Percentiles rank a stretch among this genome's conserved stretches.
Evolutionary conservation across 2,797 vertebrate species (phyloP).

Genomic region (Muscicapa striata): DNA sequence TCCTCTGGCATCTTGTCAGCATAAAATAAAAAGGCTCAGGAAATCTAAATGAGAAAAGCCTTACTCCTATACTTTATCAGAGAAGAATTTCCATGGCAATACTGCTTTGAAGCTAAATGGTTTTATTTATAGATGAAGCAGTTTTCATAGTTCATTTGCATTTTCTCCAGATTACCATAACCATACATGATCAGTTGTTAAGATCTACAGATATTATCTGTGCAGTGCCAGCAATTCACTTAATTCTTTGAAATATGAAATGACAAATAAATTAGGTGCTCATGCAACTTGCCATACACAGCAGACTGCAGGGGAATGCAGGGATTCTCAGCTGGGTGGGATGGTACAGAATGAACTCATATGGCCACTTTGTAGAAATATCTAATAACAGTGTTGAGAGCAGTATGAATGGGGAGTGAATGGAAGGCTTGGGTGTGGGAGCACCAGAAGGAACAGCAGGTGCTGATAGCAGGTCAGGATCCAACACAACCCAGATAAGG

Average conservation of each 20-base stretch:
- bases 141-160: slow-evolving; percentile 54
- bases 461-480: background rate
- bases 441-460: background rate
- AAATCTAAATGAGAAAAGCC: slow-evolving; percentile 56
- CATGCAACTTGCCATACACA: background rate
- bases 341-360: background rate
- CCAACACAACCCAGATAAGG: background rate
- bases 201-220: slow-evolving; percentile 52
- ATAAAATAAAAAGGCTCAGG: slow-evolving; percentile 52
- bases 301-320: background rate
- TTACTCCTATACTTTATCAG: slow-evolving; percentile 35
- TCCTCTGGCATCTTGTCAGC: slow-evolving; percentile 43
- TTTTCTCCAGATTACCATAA: slow-evolving; percentile 62
- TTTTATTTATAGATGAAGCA: slow-evolving; percentile 54
- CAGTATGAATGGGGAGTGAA: fast-evolving
- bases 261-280: slow-evolving; percentile 25
- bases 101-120: slow-evolving; percentile 56
- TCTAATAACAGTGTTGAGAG: background rate
- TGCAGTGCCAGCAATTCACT: slow-evolving; percentile 5
- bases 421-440: background rate
- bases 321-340: background rate
- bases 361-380: background rate
- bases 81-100: slow-evolving; percentile 65
- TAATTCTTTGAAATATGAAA: slow-evolving; percentile 30
- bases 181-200: slow-evolving; percentile 48